These are phyloP conservation scores for Sternotherus odoratus DNA, from an alignment of 2,797 vertebrate species.

Conservation along the genomic window DNA sequence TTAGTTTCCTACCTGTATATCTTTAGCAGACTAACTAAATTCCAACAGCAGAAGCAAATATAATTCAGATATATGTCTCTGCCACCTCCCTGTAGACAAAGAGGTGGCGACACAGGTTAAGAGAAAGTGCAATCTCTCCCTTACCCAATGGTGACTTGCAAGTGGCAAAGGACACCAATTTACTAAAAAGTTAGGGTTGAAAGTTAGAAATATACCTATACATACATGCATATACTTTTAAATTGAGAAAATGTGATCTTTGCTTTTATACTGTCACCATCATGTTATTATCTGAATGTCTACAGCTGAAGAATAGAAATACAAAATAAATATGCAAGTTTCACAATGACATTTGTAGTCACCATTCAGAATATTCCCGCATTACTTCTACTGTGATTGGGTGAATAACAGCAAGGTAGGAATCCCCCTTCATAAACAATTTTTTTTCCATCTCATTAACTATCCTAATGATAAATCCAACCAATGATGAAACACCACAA, in stretches of 20 bases:
- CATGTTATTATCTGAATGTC: neutral
- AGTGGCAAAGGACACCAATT: neutral
- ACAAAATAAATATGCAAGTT: neutral
- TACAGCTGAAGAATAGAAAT: neutral
- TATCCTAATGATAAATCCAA: neutral
- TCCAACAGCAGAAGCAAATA: neutral
- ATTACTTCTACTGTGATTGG: neutral
- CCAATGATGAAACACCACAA: neutral
- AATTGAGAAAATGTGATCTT: neutral
- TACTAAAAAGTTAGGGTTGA: neutral
- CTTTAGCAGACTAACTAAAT: neutral
- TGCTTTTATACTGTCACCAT: neutral
- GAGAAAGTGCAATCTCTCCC: neutral
- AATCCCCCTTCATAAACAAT: neutral
- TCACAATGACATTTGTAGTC: neutral
- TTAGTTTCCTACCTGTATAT: neutral
- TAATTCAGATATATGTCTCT: neutral
- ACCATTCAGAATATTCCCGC: neutral
- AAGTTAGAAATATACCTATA: neutral
- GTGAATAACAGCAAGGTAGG: neutral
- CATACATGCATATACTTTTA: neutral
- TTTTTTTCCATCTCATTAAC: neutral
- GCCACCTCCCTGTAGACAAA: neutral
- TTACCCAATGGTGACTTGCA: neutral
- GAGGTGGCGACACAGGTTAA: neutral